Base-by-base conservation (phyloP, 2,113 vertebrate genomes). In the Glaucomys volans region DNA sequence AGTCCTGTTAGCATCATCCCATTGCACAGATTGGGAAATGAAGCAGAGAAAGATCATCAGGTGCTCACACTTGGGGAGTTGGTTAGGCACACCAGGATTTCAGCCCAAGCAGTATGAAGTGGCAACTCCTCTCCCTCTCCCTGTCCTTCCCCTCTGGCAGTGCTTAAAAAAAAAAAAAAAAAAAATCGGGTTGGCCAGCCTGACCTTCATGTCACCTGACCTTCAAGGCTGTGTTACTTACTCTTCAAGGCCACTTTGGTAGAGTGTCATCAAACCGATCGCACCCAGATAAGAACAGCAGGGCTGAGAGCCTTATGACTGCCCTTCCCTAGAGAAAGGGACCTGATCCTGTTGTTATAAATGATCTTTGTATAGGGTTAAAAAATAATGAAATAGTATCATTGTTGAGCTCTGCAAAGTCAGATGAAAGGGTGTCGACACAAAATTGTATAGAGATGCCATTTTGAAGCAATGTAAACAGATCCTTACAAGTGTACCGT, bases 371-470 rank as follows among this genome's bases (percentile, higher is more conserved):
- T 52, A 12, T 93, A 30, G 32, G 13, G 35, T 86, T 50, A 47
- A 71, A 32, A 84, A 42, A 80, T 37, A 24, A 44, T 54, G 84
- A 88, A 84, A 91, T 5, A 35, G 0, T 54, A n/a, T 87, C 47
- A 67, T 71, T 90, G 42, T 94, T 72, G 92, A 81, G 47, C 74
- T 75, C 26, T 59, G 93, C 44, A 74, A 69, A 96, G 71, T 83
- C n/a, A 30, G 67, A 26, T 67, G 67, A 74, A 67, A 35, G 47
- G 37, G 47, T 80, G 28, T 80, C 40, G 11, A 18, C 50, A 62
- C 9, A 67, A 28, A 4, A 59, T 44, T 54, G 17, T 32, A 83
- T 18, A 37, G 0, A n/a, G n/a, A 47, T 40, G 67, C n/a, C 26
- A 22, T 37, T 89, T 74, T 30, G 52, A 90, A 87, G 67, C 67